phyloP scores from a whole-genome alignment of 1,140 invertebrate species.

The Teleopsis dalmanni region DNA sequence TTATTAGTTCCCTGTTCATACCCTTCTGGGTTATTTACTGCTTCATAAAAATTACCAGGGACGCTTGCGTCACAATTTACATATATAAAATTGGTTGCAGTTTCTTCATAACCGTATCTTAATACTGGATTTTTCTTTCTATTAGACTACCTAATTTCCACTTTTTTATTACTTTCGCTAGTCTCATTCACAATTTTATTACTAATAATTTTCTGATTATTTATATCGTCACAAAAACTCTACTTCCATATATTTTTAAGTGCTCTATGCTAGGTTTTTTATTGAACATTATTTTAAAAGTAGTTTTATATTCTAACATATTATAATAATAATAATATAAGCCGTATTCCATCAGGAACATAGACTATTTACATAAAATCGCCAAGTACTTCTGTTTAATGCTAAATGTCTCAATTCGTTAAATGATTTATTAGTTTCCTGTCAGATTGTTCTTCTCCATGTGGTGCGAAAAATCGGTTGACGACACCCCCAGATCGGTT shows the following conservation, averaged over 20 bases:
- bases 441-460: too few relatives aligned
- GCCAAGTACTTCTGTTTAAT: too few relatives aligned
- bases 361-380: too few relatives aligned
- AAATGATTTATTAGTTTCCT: too few relatives aligned
- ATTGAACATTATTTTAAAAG: slow-evolving; percentile 38
- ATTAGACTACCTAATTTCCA: slow-evolving; percentile 6
- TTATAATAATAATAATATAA: too few relatives aligned
- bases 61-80: slow-evolving; percentile 27
- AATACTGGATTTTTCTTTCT: slow-evolving; percentile 15
- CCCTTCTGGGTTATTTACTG: slow-evolving; percentile 34
- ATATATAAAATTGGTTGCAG: slow-evolving; percentile 26
- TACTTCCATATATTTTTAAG: slow-evolving; percentile 26
- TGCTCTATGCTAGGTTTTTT: slow-evolving; percentile 30
- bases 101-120: slow-evolving; percentile 19
- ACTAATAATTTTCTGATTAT: slow-evolving; percentile 15
- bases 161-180: slow-evolving; percentile 17
- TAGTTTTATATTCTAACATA: slow-evolving; percentile 37
- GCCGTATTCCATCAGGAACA: too few relatives aligned
- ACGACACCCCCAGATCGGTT: too few relatives aligned
- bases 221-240: slow-evolving; percentile 29
- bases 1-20: slow-evolving; percentile 21
- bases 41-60: slow-evolving; percentile 16
- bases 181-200: slow-evolving; percentile 11
- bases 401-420: too few relatives aligned
- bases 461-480: too few relatives aligned